Base-by-base conservation (phyloP, 1,140 invertebrate species). In the Hormaphis cornu region DNA sequence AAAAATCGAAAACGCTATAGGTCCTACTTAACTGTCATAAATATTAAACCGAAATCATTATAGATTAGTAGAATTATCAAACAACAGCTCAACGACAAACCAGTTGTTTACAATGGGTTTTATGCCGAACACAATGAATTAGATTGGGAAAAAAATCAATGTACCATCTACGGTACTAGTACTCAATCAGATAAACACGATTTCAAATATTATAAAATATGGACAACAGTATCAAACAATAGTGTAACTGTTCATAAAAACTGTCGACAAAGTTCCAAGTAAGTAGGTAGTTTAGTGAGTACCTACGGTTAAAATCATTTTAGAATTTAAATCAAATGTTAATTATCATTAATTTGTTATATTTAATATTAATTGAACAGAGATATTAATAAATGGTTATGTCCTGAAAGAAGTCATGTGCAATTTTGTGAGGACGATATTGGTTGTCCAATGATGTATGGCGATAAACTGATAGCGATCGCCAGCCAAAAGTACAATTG, bases 341-440 rank as follows among this genome's bases (percentile, higher is more conserved):
- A n/a, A n/a, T n/a, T n/a, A n/a, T n/a, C n/a, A n/a, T n/a, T n/a
- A n/a, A n/a, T n/a, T n/a, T n/a, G n/a, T n/a, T n/a, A n/a, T n/a
- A n/a, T n/a, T n/a, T n/a, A n/a, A n/a, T n/a, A n/a, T n/a, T n/a
- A n/a, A n/a, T n/a, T n/a, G n/a, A 42, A 46, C 16, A 46, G 58
- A 22, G 24, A 9, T 6, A 44, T 22, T n/a, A 46, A 12, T 16
- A 20, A 46, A 30, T 66, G 44, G 42, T 8, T 66, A 10, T 66
- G 42, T 4, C 61, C 44, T 3, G n/a, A 50, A 20, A 28, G 8
- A 50, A 33, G n/a, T 35, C 4, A n/a, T n/a, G n/a, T n/a, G n/a
- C n/a, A n/a, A n/a, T 66, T 66, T 35, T 66, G 61, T 16, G 61
- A 66, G 10, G 61, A 66, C 14, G 61, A 66, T 24, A 66, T 66